A percentile compares a stretch with the other conserved stretches of the same genome.
Evolutionary conservation across 2,888 invertebrate genomes (phyloP).

Genomic region (Ptychoptera contaminata): DNA sequence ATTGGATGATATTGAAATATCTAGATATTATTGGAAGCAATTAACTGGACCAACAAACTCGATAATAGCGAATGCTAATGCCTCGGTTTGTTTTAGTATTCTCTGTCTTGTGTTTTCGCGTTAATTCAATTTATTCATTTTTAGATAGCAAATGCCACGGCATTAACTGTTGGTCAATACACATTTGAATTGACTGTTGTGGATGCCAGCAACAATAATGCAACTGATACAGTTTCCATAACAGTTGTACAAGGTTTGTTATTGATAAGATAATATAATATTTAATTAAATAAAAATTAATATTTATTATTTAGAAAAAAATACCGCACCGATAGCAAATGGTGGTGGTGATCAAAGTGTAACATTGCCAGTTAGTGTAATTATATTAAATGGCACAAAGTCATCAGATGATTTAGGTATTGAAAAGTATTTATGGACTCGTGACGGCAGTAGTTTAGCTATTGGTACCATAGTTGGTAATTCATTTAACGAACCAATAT

Average conservation of each 20-base stretch:
- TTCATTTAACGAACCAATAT: slow-evolving; percentile 59
- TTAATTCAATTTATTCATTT: neutral
- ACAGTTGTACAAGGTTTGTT: slow-evolving; percentile 71
- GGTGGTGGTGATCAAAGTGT: slow-evolving; percentile 75
- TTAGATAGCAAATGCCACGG: slow-evolving; percentile 56
- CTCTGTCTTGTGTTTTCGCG: no score
- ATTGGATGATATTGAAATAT: slow-evolving; percentile 69
- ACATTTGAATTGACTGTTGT: slow-evolving; percentile 64
- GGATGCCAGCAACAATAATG: slow-evolving; percentile 73
- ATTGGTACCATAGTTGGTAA: slow-evolving; percentile 65
- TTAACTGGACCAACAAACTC: slow-evolving; percentile 50
- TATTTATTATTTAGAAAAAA: slow-evolving; percentile 47
- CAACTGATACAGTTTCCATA: slow-evolving; percentile 51
- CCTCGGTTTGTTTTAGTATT: slow-evolving; percentile 29
- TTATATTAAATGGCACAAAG: slow-evolving; percentile 67
- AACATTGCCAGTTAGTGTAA: slow-evolving; percentile 54
- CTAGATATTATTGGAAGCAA: slow-evolving; percentile 72
- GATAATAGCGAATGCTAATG: slow-evolving; percentile 37
- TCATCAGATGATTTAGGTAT: slow-evolving; percentile 81
- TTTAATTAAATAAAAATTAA: neutral
- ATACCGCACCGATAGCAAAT: slow-evolving; percentile 75
- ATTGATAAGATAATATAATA: neutral
- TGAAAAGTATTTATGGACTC: slow-evolving; percentile 67
- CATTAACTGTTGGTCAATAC: slow-evolving; percentile 71
- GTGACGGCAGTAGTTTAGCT: slow-evolving; percentile 62